Evolutionary conservation across 92 coral and sea anemone species (phyloP).

Genomic region (Ricordea florida): DNA sequence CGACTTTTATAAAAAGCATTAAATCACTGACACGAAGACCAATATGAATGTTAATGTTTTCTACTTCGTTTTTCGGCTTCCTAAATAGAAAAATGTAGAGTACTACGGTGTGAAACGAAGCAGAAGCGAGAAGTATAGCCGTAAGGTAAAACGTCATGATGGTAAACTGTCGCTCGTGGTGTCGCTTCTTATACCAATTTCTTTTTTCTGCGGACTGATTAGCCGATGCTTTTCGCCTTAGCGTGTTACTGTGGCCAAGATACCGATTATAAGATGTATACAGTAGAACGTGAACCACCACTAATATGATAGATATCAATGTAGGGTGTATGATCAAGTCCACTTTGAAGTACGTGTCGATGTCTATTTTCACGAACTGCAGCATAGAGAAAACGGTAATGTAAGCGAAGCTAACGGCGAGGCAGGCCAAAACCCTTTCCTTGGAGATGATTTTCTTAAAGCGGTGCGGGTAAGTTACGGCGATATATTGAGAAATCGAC

Average conservation of each 20-base stretch:
- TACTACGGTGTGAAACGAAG: constrained; percentile 69
- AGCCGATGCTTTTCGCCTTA: constrained; percentile 1
- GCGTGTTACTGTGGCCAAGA: constrained; percentile 32
- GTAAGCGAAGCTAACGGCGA: constrained; percentile 59
- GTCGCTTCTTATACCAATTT: constrained; percentile 34
- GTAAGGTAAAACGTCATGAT: constrained; percentile 75
- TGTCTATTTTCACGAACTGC: constrained; percentile 66
- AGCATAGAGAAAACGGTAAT: constrained; percentile 61
- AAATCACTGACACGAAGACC: constrained; percentile 74
- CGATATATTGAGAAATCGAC: constrained; percentile 74
- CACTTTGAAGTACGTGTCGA: constrained; percentile 40
- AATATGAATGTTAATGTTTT: constrained; percentile 53
- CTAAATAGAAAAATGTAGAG: constrained; percentile 68
- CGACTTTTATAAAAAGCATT: constrained; percentile 75
- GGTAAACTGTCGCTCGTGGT: constrained; percentile 74
- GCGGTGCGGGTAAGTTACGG: constrained; percentile 76
- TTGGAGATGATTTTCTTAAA: constrained; percentile 71
- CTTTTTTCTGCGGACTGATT: background rate
- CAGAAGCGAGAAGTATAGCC: constrained; percentile 72
- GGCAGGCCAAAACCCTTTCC: constrained; percentile 49
- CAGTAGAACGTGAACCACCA: constrained; percentile 59
- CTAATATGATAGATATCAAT: constrained; percentile 51
- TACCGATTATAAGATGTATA: constrained; percentile 68
- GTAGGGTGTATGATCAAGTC: constrained; percentile 75
- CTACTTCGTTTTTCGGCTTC: constrained; percentile 27